Evolutionary conservation across 2,888 invertebrate species (phyloP), one percentile per base, ranked within the genome.

Genomic region (Bimastos eiseni): DNA sequence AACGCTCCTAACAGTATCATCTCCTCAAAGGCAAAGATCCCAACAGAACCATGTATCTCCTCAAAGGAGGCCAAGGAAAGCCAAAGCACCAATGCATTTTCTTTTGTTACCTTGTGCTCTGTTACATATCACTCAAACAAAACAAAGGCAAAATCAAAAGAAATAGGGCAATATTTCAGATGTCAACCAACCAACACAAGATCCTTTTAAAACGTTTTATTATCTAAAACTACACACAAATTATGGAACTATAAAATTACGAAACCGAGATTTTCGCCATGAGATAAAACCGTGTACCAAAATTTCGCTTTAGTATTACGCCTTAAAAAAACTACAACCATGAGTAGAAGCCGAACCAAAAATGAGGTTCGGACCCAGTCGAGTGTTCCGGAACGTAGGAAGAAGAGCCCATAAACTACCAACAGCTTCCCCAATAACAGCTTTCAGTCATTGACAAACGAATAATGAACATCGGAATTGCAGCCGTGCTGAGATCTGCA

Each of bases 221-320:
- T 70, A 86, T 86, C 86, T 86, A 86, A 86, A 86, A 86, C 86
- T 86, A 86, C 86, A 86, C 86, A 86, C 86, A 86, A 86, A 86
- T 37, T 86, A 70, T 70, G 70, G 70, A 70, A 86, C 86, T 86
- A 36, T 37, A 86, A 86, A 86, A 36, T 37, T 34, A 34, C 15
- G 37, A 86, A 86, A 86, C 86, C 86, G 86, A 86, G 86, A 86
- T 86, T 86, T 86, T 84, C 19, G 33, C 37, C 86, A 86, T 33
- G 37, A 86, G 86, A 86, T 36, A 36, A 86, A 86, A 86, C 21
- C 34, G 4, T 84, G 24, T 24, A 33, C 34, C 86, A 36, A 17
- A 34, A 86, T 37, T 86, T 34, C 34, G 24, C 86, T 36, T 21
- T 86, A 86, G 6, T 36, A 86, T 86, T 37, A 86, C 19, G n/a